Evolutionary conservation across 2,113 vertebrate genomes (phyloP).

Genomic region (Nansenia antarctica): DNA sequence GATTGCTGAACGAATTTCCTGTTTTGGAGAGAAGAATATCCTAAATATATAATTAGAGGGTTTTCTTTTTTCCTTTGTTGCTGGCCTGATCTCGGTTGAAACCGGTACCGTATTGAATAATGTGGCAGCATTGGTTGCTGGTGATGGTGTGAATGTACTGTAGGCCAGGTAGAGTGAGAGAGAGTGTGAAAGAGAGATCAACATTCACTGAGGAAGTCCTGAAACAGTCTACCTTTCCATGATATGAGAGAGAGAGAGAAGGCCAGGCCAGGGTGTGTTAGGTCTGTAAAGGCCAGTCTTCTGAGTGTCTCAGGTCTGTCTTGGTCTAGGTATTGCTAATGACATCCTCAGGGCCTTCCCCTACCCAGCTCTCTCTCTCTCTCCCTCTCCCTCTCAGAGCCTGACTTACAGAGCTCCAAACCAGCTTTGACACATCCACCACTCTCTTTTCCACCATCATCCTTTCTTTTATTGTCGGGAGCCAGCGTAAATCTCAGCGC

Average conservation of each 20-base stretch:
- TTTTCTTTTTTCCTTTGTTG: neutral
- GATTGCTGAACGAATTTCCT: too few relatives aligned
- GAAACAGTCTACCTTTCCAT: too few relatives aligned
- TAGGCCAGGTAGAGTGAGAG: too few relatives aligned
- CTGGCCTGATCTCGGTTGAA: neutral
- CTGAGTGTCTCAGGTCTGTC: neutral
- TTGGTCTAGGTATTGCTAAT: neutral
- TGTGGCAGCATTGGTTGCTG: neutral
- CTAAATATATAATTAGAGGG: neutral
- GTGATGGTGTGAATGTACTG: too few relatives aligned
- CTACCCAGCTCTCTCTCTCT: neutral
- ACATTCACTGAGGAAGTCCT: too few relatives aligned
- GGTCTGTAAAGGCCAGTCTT: neutral
- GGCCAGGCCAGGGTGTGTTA: too few relatives aligned
- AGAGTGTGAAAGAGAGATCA: too few relatives aligned
- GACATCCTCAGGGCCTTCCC: neutral
- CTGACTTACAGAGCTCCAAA: neutral
- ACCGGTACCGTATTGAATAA: neutral
- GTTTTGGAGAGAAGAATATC: neutral
- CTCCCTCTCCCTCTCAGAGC: neutral
- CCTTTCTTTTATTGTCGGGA: conserved; percentile 10
- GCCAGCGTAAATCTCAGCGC: conserved; percentile 12
- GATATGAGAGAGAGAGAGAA: too few relatives aligned
- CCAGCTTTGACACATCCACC: neutral
- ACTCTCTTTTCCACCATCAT: neutral